Percentiles rank a stretch among this genome's conserved stretches.
These are phyloP conservation scores for Pseudococcus viburni DNA, from an alignment of 2,888 invertebrate genomes.

Conservation along the genomic window DNA sequence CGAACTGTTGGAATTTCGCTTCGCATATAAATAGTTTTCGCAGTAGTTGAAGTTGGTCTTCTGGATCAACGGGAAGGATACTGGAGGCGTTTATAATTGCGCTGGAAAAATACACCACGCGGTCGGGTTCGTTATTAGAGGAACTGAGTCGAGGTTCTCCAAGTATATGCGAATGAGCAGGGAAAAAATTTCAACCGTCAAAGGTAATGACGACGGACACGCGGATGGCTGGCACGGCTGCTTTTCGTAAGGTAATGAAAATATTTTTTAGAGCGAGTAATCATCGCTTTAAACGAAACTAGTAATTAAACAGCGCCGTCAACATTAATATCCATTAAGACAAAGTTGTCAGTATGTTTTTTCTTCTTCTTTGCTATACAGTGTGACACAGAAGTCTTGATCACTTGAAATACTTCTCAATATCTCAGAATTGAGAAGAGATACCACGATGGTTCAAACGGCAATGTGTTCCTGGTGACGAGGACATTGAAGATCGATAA, in stretches of 20 bases:
- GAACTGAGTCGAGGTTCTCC: background rate
- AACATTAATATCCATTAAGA: constrained; percentile 49
- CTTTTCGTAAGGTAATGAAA: constrained; percentile 13
- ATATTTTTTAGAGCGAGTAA: constrained; percentile 37
- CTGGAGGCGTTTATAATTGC: constrained; percentile 18
- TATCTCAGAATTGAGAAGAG: too few relatives aligned
- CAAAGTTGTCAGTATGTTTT: background rate
- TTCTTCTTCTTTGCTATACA: background rate
- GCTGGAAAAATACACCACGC: background rate
- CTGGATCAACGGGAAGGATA: constrained; percentile 57
- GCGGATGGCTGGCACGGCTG: background rate
- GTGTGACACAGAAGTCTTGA: too few relatives aligned
- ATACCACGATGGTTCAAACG: too few relatives aligned
- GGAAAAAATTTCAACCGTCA: background rate
- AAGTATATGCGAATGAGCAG: background rate
- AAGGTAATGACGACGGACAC: constrained; percentile 14
- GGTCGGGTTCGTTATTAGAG: background rate
- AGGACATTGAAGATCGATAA: too few relatives aligned
- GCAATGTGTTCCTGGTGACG: too few relatives aligned
- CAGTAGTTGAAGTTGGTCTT: constrained; percentile 35
- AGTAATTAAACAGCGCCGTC: constrained; percentile 22
- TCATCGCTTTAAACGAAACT: constrained; percentile 44
- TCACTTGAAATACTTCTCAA: too few relatives aligned
- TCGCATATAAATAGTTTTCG: constrained; percentile 5
- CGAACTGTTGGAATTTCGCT: constrained; percentile 8